Evolutionary conservation across 2,113 vertebrate genomes (phyloP).

Genomic region (Cinclus mexicanus): DNA sequence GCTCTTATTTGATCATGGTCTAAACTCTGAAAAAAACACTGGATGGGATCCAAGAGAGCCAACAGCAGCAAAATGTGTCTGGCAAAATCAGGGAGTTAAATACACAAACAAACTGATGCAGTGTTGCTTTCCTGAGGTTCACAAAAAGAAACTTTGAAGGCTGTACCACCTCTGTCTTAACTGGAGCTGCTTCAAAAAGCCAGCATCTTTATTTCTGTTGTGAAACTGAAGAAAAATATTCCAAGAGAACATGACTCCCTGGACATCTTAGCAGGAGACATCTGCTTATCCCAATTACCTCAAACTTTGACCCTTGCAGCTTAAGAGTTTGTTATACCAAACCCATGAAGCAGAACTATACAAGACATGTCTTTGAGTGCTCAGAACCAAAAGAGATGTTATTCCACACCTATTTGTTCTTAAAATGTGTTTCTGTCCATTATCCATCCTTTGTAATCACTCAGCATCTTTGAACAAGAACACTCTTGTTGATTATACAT

Average conservation of each 20-base stretch:
- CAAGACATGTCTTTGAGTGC: neutral
- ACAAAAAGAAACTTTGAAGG: neutral
- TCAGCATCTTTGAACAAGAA: neutral
- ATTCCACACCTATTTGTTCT: neutral
- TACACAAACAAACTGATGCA: neutral
- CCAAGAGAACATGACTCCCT: neutral
- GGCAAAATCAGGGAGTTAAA: neutral
- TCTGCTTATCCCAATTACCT: neutral
- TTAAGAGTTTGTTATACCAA: neutral
- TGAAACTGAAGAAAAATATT: neutral
- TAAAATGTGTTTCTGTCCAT: neutral
- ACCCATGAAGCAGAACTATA: neutral
- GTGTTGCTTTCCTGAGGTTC: neutral
- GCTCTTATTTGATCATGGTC: neutral
- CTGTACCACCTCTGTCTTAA: neutral
- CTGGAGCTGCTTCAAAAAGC: neutral
- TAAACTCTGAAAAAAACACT: neutral
- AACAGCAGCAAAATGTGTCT: neutral
- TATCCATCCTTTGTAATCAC: neutral
- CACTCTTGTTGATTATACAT: neutral
- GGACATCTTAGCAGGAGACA: neutral
- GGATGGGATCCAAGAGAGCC: neutral
- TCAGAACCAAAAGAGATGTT: neutral
- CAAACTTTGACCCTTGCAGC: neutral
- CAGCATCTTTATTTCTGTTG: neutral